These are phyloP conservation scores for Gadopsis marmoratus DNA, from an alignment of 2,797 vertebrate species.

Conservation along the genomic window DNA sequence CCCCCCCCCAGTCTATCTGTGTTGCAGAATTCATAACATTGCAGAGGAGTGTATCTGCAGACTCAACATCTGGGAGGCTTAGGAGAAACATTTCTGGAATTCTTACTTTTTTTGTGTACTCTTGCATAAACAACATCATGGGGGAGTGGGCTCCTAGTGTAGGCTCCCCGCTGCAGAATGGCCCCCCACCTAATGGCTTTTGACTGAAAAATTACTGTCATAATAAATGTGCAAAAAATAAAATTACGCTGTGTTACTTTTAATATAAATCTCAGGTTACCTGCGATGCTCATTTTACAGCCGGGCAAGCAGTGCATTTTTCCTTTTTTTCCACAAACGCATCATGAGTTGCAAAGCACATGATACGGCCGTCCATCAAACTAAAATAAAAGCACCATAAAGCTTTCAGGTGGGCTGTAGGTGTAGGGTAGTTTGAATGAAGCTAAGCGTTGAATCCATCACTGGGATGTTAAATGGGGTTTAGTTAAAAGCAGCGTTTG, in stretches of 20 bases:
- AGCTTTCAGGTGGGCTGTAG: slow-evolving; percentile 20
- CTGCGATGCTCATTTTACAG: slow-evolving; percentile 44
- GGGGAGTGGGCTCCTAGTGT: slow-evolving; percentile 19
- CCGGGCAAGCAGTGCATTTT: slow-evolving; percentile 9
- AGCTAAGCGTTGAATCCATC: slow-evolving; percentile 25
- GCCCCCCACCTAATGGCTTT: slow-evolving; percentile 49
- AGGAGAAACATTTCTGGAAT: slow-evolving; percentile 43
- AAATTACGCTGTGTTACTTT: slow-evolving; percentile 46
- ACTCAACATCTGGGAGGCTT: slow-evolving; percentile 15
- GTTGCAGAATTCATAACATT: background rate
- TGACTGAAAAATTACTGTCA: slow-evolving; percentile 58
- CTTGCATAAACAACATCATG: slow-evolving; percentile 61
- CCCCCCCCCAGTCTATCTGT: background rate
- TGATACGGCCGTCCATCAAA: slow-evolving; percentile 6
- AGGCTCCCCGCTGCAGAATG: slow-evolving; percentile 35
- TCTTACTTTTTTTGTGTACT: slow-evolving; percentile 52
- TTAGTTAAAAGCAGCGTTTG: slow-evolving; percentile 52
- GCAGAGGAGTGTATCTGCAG: slow-evolving; percentile 1
- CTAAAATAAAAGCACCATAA: background rate
- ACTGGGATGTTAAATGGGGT: slow-evolving; percentile 52
- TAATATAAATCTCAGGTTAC: slow-evolving; percentile 36
- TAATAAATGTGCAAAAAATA: slow-evolving; percentile 53
- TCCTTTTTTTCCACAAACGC: slow-evolving; percentile 19
- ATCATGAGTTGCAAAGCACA: slow-evolving; percentile 23
- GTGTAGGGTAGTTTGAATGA: slow-evolving; percentile 26